These are phyloP conservation scores for Antheraea mylitta DNA, from an alignment of 1,140 invertebrate species.

Conservation along the genomic window DNA sequence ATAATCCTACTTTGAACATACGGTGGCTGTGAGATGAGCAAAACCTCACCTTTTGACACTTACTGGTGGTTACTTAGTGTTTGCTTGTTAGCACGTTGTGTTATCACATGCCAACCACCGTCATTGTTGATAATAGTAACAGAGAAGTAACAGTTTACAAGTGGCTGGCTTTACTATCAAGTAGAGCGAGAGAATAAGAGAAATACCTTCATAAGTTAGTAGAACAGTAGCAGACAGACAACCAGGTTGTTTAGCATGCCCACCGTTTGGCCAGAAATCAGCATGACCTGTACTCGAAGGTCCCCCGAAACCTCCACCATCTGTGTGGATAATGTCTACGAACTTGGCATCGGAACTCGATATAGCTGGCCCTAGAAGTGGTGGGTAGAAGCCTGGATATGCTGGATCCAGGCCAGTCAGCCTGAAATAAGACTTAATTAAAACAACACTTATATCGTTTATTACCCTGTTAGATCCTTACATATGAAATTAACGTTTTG, in stretches of 20 bases:
- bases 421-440: conserved; percentile 27
- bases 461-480: too few relatives aligned
- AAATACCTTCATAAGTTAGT: conserved; percentile 37
- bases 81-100: too few relatives aligned
- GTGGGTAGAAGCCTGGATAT: conserved; percentile 50
- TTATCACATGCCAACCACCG: too few relatives aligned
- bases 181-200: too few relatives aligned
- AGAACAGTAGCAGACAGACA: conserved; percentile 65
- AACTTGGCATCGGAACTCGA: conserved; percentile 69
- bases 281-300: conserved; percentile 74
- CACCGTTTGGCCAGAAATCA: conserved; percentile 86
- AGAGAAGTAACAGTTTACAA: too few relatives aligned
- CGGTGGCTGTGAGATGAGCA: too few relatives aligned
- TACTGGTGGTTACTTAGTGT: too few relatives aligned
- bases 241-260: conserved; percentile 81
- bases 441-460: conserved; percentile 20
- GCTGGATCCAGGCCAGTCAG: conserved; percentile 61
- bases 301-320: conserved; percentile 61
- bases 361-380: conserved; percentile 33
- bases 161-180: too few relatives aligned
- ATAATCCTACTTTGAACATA: too few relatives aligned
- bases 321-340: conserved; percentile 82
- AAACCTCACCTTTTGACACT: too few relatives aligned
- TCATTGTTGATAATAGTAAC: too few relatives aligned
- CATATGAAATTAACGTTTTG: too few relatives aligned